Evolutionary conservation across 1,140 invertebrate species (phyloP).

Genomic region (Orius laevigatus): DNA sequence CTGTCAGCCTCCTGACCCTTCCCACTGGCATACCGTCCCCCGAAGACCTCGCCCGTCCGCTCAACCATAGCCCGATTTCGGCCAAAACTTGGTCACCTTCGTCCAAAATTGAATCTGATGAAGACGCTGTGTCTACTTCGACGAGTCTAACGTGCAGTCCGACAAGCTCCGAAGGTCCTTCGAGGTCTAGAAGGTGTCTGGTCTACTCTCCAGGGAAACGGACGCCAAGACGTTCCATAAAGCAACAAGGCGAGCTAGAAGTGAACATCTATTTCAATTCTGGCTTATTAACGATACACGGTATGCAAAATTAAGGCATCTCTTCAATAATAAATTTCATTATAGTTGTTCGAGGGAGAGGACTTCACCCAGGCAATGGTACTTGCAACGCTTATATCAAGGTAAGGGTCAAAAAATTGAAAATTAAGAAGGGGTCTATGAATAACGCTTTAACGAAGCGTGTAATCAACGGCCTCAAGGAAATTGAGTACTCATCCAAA

Average conservation of each 20-base stretch:
- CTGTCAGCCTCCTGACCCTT: conserved; percentile 19
- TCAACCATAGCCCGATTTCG: background rate
- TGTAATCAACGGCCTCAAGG: too few relatives aligned
- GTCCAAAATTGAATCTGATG: conserved; percentile 13
- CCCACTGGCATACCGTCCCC: conserved; percentile 23
- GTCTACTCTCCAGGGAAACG: conserved; percentile 21
- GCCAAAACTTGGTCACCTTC: conserved; percentile 2
- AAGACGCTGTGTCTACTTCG: conserved; percentile 17
- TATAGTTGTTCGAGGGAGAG: conserved; percentile 23
- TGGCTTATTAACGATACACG: conserved; percentile 16
- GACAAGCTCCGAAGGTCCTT: conserved; percentile 18
- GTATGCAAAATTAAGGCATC: conserved; percentile 13
- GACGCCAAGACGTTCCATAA: background rate
- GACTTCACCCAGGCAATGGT: conserved; percentile 20
- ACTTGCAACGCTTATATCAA: conserved; percentile 26
- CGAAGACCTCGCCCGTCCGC: conserved; percentile 8
- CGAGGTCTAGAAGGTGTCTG: conserved; percentile 22
- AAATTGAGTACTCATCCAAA: background rate
- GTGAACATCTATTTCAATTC: conserved; percentile 12
- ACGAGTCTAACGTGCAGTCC: conserved; percentile 16
- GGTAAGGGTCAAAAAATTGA: conserved; percentile 17
- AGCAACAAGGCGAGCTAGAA: conserved; percentile 18
- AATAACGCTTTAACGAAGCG: too few relatives aligned
- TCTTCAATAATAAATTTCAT: conserved; percentile 13
- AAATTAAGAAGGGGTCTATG: too few relatives aligned